These are phyloP conservation scores for Adelognathus sp. DNA, from an alignment of 2,888 invertebrate species.

Conservation along the genomic window DNA sequence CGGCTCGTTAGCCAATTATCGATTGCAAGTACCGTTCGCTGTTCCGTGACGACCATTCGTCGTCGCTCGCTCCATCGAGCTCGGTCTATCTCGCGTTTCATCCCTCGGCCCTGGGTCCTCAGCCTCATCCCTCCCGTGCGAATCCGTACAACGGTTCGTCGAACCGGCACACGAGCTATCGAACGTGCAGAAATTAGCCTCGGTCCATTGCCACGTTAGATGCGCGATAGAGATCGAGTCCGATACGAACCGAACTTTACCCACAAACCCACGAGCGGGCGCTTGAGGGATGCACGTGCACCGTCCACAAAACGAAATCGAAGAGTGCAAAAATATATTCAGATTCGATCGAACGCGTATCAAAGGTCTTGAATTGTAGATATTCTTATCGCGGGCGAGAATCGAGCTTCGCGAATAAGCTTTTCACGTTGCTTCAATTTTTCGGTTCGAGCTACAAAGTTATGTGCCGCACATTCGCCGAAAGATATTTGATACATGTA, in stretches of 20 bases:
- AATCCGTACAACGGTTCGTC: slow-evolving; percentile 37
- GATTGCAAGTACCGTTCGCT: slow-evolving; percentile 61
- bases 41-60: slow-evolving; percentile 44
- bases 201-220: slow-evolving; percentile 19
- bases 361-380: slow-evolving; percentile 44
- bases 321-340: slow-evolving; percentile 46
- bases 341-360: slow-evolving; percentile 42
- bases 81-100: background rate
- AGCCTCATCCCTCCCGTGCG: background rate
- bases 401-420: slow-evolving; percentile 11
- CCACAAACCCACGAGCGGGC: background rate
- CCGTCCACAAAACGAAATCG: background rate
- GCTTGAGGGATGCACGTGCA: background rate
- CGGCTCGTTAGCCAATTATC: slow-evolving; percentile 72
- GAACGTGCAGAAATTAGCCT: slow-evolving; percentile 34
- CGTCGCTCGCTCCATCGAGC: slow-evolving; percentile 5
- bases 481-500: background rate
- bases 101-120: slow-evolving; percentile 2
- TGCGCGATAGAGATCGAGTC: slow-evolving; percentile 7
- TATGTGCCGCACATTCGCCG: slow-evolving; percentile 27
- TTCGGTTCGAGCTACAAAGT: slow-evolving; percentile 23
- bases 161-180: slow-evolving; percentile 34
- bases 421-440: background rate
- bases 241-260: background rate
- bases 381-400: slow-evolving; percentile 21